Percentiles rank a stretch among this genome's conserved stretches.
Conservation (phyloP, 2,797 vertebrate species). For the Streptopelia turtur region DNA sequence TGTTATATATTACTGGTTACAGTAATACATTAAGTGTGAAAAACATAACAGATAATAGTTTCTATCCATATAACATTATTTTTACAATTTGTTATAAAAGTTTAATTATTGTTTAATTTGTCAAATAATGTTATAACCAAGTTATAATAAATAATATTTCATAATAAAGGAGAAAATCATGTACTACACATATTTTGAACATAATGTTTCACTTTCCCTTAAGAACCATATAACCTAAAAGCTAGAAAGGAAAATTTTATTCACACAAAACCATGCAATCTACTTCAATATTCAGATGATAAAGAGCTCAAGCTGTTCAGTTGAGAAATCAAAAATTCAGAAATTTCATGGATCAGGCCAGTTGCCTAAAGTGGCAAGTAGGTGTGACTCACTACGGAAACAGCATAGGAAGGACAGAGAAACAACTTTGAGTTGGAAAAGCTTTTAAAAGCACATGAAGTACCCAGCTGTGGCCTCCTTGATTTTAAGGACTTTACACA, state of each 20-base stretch:
- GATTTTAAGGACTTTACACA: conserved; percentile 59
- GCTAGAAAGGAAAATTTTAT: background rate
- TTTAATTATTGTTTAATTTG: background rate
- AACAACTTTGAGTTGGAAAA: background rate
- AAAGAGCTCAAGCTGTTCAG: background rate
- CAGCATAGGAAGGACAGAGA: background rate
- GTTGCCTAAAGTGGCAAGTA: background rate
- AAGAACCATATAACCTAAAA: background rate
- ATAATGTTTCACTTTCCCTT: background rate
- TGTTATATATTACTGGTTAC: background rate
- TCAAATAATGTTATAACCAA: background rate
- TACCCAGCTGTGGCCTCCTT: conserved; percentile 44
- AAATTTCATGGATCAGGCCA: background rate
- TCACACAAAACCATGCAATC: background rate
- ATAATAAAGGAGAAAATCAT: background rate
- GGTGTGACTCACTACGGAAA: conserved; percentile 33
- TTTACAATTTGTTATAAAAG: background rate
- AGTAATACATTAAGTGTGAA: background rate
- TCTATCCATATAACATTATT: background rate
- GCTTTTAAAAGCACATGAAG: conserved; percentile 28
- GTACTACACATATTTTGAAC: background rate
- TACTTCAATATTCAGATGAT: background rate
- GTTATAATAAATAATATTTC: background rate
- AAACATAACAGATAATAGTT: background rate
- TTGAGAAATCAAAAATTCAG: background rate